Evolutionary conservation across 2,113 vertebrate species (phyloP), one percentile per base, ranked within the genome.

Genomic region (Diadophis punctatus): DNA sequence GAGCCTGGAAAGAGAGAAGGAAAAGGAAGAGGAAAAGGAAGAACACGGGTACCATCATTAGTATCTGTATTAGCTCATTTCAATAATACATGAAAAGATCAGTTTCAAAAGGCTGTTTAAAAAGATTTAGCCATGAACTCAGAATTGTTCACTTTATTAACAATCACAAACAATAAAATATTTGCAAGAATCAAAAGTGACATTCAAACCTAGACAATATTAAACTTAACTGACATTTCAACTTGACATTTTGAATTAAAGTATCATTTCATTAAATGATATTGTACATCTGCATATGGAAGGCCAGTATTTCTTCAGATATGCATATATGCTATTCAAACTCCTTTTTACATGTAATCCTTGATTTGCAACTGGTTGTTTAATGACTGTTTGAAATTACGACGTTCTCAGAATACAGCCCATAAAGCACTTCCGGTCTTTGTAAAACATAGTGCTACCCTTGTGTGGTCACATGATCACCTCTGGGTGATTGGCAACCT

Each of bases 1-100:
- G 97, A 98, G 98, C 98, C 98, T 99, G 95, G 20, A 34, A 94
- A 92, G 93, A 56, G 48, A 63, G 34, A 12, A 87, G 34, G 22
- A 97, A 39, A 9, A 43, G 74, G 90, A 97, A 93, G 95, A 87
- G 51, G 22, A 97, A 39, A 39, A 22, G 74, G 90, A 97, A 93
- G 95, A 87, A 96, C 90, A 91, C 88, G 22, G 34, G 2, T 8
- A 92, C 92, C 88, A 88, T 53, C 52, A 88, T 74, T 88, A 53
- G 39, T 46, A 49, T 46, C 8, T 27, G 8, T n/a, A 74, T 89
- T 16, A 60, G 91, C 88, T 55, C 20, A 60, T 52, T 48, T 87
- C 10, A 20, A 53, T 25, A 27, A 43, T 27, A 91, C 10, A 90
- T 1, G 53, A 23, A 25, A 68, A 92, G 60, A 9, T 93, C 91